Base-by-base conservation (phyloP, 1,140 invertebrate genomes). In the Aphidius gifuensis region DNA sequence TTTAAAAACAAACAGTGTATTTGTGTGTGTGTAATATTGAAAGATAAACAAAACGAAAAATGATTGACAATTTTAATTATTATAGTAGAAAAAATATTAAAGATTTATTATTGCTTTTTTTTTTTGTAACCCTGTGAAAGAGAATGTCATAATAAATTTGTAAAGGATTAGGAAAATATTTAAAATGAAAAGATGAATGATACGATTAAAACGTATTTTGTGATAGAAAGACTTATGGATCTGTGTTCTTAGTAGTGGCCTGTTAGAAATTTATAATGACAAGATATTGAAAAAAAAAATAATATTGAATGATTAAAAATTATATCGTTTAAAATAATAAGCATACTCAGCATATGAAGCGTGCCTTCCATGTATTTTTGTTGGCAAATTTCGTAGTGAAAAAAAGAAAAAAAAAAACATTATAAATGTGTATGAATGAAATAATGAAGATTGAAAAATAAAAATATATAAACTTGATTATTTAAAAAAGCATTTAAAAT, bases 361-460 rank as follows among this genome's bases (percentile, higher is more conserved):
- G 79, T 81, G 79, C 79, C 79, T 81, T 81, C 74, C 74, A 76
- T 80, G 73, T 78, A 73, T 79, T 79, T 79, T 80, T 81, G 77
- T 81, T 81, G 76, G 76, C 74, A 76, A 32, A 75, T 80, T 74
- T 78, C 73, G 74, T 78, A 73, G 69, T 71, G 73, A 71, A 67
- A 71, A 68, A 71, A 71, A 69, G 67, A 57, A 62, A 55, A 64
- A 48, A 61, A 63, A 54, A 47, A 50, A 77, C 72, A 71, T 3
- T 9, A 43, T 44, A 66, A 70, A 71, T 72, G 67, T 60, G 61
- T 70, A 72, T 68, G 64, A 66, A 61, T 58, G 64, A 58, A 68
- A 62, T 66, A 49, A 69, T 72, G 16, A 9, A 49, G 21, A 6
- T 38, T 5, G 43, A 54, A 45, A 32, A 32, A 32, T 3, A 32